Evolutionary conservation across 2,888 invertebrate genomes (phyloP), one percentile per base, ranked within the genome.

Genomic region (Ophonus ardosiacus): DNA sequence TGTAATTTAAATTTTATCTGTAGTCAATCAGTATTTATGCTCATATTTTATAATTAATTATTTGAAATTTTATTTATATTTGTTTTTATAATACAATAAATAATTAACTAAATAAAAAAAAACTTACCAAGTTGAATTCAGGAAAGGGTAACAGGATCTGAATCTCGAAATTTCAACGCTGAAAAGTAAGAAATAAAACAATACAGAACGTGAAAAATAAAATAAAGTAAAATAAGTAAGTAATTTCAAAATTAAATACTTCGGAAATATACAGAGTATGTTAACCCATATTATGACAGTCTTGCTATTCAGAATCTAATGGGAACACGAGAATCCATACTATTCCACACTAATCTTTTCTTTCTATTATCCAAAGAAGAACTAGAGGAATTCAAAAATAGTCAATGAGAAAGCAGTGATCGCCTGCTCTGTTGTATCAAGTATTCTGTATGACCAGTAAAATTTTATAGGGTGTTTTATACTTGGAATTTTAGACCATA

Each of bases 51-150:
- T 8, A 15, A 5, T 63, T 21, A 31, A 31, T 31, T 31, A 31
- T 51, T 51, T 51, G 43, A 2, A 13, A 51, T 13, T 51, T 51
- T 5, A 51, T 51, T 24, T 13, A 79, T 57, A 59, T 31, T 15
- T 79, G 21, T 18, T 31, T 79, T 59, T 38, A n/a, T 57, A 17
- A 74, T n/a, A 21, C 17, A 57, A 24, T 51, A 76, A 51, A 24
- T 17, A 43, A 43, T 74, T 17, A 43, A 76, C 0, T 10, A 76
- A 18, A 76, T 5, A 15, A n/a, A 24, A 31, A 68, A 68, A 31
- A n/a, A 68, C 68, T 68, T 38, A 68, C 38, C 31, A 31, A 38
- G 24, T 68, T 40, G 31, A 68, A 68, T 21, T 15, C 68, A 24
- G 68, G 7, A 59, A 17, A 15, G 6, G 15, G n/a, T 17, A 10